Evolutionary conservation across 2,888 invertebrate species (phyloP), one percentile per base, ranked within the genome.

Genomic region (Sisyra terminalis): DNA sequence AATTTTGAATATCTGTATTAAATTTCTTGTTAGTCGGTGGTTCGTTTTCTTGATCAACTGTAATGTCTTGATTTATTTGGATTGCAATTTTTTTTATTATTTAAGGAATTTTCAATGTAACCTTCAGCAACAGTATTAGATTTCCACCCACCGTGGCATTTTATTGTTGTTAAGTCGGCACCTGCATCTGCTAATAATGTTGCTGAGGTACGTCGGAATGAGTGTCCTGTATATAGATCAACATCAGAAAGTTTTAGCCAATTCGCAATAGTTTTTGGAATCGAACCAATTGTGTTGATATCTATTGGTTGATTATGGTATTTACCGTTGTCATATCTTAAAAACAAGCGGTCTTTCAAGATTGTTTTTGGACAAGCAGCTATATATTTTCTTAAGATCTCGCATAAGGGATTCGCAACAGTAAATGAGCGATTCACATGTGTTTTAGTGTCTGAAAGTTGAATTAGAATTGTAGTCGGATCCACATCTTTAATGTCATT

Each of bases 151-250:
- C 40, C 40, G 11, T 31, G 13, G n/a, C 40, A 3, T 40, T 40
- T 40, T 13, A 40, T 8, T 14, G 14, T 13, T 14, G 40, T 40
- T 9, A 40, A 16, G 11, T 40, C 40, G 7, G 31, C 31, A n/a
- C 40, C 40, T n/a, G 40, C 3, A 38, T 47, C 42, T 3, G 42
- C 45, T 2, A 45, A 30, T 30, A 47, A 18, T 9, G 45, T 40
- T 2, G 44, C 39, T 6, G 47, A 47, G 13, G 44, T 40, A 17
- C 45, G 10, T 10, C 47, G 36, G 29, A 47, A 44, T 10, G 40
- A 14, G 38, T 47, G 46, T n/a, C 47, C 47, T n/a, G 46, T 46
- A 30, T 47, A 47, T 6, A 29, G n/a, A 7, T 43, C 39, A 29
- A 24, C 5, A 13, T 43, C 18, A 3, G 36, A 29, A 5, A 43